These are phyloP conservation scores for Grapholita molesta DNA, from an alignment of 1,140 invertebrate genomes.

Conservation along the genomic window DNA sequence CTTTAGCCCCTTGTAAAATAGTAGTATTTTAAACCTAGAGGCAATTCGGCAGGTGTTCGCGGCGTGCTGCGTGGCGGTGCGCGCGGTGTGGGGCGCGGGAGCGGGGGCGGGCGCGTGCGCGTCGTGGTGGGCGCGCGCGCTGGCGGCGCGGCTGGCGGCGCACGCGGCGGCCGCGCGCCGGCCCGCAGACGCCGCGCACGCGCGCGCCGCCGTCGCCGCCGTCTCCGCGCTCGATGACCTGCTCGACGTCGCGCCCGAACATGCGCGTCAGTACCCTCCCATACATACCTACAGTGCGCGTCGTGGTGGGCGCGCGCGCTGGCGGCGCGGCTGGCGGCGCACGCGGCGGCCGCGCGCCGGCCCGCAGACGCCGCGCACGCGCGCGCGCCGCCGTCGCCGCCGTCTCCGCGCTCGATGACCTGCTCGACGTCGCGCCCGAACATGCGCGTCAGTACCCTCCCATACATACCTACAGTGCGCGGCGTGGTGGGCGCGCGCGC, in stretches of 20 bases:
- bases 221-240: slow-evolving; percentile 58
- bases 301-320: slow-evolving; percentile 69
- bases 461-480: background rate
- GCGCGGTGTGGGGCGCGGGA: slow-evolving; percentile 65
- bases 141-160: slow-evolving; percentile 52
- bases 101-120: too few relatives aligned
- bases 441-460: slow-evolving; percentile 48
- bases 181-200: background rate
- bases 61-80: slow-evolving; percentile 51
- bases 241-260: slow-evolving; percentile 50
- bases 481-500: slow-evolving; percentile 51
- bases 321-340: slow-evolving; percentile 52
- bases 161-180: slow-evolving; percentile 50
- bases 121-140: slow-evolving; percentile 50
- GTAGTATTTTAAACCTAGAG: background rate
- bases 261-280: slow-evolving; percentile 41
- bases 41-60: slow-evolving; percentile 50
- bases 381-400: slow-evolving; percentile 50
- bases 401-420: slow-evolving; percentile 53
- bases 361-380: slow-evolving; percentile 38
- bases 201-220: slow-evolving; percentile 49
- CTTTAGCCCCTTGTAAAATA: too few relatives aligned
- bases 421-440: slow-evolving; percentile 57
- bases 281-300: slow-evolving; percentile 53
- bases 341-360: slow-evolving; percentile 50